Base-by-base conservation (phyloP, 2,888 invertebrate species). In the Cephus rjabovi region DNA sequence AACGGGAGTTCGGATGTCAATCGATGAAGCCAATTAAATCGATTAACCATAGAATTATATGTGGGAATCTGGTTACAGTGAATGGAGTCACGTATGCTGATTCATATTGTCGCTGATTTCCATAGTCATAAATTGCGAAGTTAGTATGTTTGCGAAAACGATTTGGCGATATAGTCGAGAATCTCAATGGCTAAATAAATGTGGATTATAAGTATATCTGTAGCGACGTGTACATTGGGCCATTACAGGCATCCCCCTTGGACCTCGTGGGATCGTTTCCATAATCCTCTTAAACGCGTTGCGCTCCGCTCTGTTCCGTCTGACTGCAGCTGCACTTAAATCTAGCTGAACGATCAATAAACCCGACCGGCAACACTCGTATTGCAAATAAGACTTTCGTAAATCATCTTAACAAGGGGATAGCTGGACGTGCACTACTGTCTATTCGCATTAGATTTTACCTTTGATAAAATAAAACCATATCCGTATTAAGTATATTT, bases 281-380 rank as follows among this genome's bases (percentile, higher is more conserved):
- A 80, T 83, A 82, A 83, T 82, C 83, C 82, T 81, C 83, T 82
- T 83, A 81, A 83, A 83, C 75, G 81, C 40, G 40, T 76, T 69
- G 74, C 69, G 37, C 73, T 73, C 34, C 80, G 35, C 74, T 75
- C 75, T 78, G 40, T 75, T 74, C 76, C 73, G 56, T 56, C 56
- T 75, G 73, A 75, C 74, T 74, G 79, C 81, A 80, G 82, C 81
- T 82, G 83, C 79, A 82, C 81, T 81, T 76, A 79, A 77, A 80
- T 79, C 79, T 79, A 40, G 73, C 71, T 71, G 76, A 82, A 83
- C 82, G 80, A 84, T 83, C 83, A 81, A 84, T 84, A 81, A 80
- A 81, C 76, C 73, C 34, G 70, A 81, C 40, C 69, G 77, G 78
- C 73, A 56, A 71, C 69, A 77, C 75, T 33, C 69, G 73, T 75